phyloP scores from a whole-genome alignment of 1,140 invertebrate species.

The Conus ventricosus region DNA sequence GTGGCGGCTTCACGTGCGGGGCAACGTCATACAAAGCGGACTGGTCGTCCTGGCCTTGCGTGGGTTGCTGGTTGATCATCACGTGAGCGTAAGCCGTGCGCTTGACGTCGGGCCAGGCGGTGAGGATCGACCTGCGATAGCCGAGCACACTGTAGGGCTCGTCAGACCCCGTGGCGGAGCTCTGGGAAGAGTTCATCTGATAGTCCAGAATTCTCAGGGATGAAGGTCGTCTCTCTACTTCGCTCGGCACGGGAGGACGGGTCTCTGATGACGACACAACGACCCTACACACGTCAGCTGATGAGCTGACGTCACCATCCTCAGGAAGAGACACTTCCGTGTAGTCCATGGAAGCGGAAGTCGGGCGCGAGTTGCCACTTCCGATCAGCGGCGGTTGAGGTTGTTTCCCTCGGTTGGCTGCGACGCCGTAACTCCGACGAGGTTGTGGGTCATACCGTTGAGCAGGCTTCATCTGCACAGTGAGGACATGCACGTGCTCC shows the following conservation, averaged over 20 bases:
- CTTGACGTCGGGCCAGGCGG: slow-evolving; percentile 17
- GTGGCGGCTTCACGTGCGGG: not conserved
- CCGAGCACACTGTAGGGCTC: slow-evolving; percentile 25
- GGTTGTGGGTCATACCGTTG: not conserved
- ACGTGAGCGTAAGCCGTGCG: slow-evolving; percentile 30
- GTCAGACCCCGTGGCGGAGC: slow-evolving; percentile 23
- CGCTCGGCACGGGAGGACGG: not conserved
- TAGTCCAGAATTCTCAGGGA: not conserved
- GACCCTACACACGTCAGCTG: not conserved
- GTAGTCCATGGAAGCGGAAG: slow-evolving; percentile 3
- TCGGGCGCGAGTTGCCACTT: not conserved
- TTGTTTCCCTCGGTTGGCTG: slow-evolving; percentile 14
- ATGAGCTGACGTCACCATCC: not conserved
- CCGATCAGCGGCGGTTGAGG: not conserved
- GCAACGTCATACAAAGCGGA: not conserved
- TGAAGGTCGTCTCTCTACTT: not conserved
- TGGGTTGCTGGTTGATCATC: not conserved
- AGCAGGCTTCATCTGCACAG: not conserved
- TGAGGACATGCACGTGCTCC: not conserved
- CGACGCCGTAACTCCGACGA: not conserved
- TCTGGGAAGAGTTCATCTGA: not conserved
- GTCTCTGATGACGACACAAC: not conserved
- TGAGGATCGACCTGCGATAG: slow-evolving; percentile 18
- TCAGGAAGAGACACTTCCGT: slow-evolving; percentile 14
- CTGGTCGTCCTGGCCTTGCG: not conserved